These are phyloP conservation scores for Chironomus tentans DNA, from an alignment of 2,888 invertebrate genomes.

Conservation along the genomic window DNA sequence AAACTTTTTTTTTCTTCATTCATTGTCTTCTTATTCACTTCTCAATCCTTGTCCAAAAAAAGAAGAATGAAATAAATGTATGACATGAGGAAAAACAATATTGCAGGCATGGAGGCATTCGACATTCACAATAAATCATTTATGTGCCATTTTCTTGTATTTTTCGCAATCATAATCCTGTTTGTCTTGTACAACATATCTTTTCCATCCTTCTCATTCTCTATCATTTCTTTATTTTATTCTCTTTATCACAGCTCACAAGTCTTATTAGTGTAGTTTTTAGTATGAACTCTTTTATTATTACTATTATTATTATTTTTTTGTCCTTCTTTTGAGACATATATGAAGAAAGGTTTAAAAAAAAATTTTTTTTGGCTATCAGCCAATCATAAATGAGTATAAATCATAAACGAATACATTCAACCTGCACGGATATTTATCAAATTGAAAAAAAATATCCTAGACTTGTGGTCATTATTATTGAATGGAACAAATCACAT, in stretches of 20 bases:
- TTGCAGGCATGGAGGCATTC: neutral
- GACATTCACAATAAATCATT: slow-evolving; percentile 7
- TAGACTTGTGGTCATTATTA: too few species aligned
- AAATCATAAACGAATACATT: neutral
- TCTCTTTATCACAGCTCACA: too few species aligned
- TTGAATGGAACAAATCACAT: too few species aligned
- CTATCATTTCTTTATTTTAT: too few species aligned
- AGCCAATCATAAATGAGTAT: slow-evolving; percentile 14
- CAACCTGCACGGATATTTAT: neutral
- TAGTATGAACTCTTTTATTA: too few species aligned
- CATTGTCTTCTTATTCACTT: slow-evolving; percentile 6
- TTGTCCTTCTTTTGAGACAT: neutral
- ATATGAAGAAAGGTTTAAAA: neutral
- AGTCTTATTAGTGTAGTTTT: too few species aligned
- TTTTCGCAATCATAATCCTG: slow-evolving; percentile 20
- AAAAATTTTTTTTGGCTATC: neutral
- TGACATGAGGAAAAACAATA: neutral
- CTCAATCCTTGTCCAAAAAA: neutral
- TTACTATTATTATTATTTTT: neutral
- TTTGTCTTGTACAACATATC: slow-evolving; percentile 13
- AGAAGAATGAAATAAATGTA: too few species aligned
- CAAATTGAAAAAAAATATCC: neutral
- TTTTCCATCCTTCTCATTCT: too few species aligned
- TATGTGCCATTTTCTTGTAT: slow-evolving; percentile 4
- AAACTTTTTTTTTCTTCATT: neutral